A percentile compares a stretch with the other conserved stretches of the same genome.
Evolutionary conservation across 2,888 invertebrate species (phyloP).

Genomic region (Drosophila niveifrons): DNA sequence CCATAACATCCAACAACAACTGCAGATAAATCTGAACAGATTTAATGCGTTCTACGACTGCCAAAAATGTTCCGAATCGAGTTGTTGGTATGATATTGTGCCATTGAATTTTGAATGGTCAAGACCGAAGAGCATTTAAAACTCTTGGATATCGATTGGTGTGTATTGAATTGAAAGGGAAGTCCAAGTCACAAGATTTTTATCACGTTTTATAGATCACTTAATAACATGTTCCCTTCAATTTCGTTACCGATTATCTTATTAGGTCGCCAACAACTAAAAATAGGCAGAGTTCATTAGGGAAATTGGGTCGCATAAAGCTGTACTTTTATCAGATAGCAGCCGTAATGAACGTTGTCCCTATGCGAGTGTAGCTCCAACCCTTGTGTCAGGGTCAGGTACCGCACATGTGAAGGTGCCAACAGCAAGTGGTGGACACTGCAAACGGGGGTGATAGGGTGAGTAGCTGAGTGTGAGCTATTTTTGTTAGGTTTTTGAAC

Average conservation of each 20-base stretch:
- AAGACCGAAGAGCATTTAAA: no score
- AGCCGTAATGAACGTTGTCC: slow-evolving; percentile 24
- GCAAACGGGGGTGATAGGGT: slow-evolving; percentile 37
- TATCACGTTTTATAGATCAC: not conserved
- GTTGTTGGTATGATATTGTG: not conserved
- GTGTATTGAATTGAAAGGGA: no score
- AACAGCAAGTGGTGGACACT: slow-evolving; percentile 9
- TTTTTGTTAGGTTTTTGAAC: slow-evolving; percentile 62
- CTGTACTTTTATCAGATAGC: slow-evolving; percentile 19
- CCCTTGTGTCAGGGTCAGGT: slow-evolving; percentile 25
- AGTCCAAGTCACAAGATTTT: not conserved
- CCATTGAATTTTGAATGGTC: no score
- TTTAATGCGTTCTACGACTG: not conserved
- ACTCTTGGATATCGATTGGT: no score
- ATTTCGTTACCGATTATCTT: not conserved
- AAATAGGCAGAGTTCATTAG: slow-evolving; percentile 3
- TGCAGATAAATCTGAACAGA: not conserved
- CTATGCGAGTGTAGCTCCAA: slow-evolving; percentile 29
- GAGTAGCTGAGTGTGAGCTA: slow-evolving; percentile 58
- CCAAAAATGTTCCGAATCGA: not conserved
- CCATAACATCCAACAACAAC: not conserved
- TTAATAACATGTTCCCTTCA: not conserved
- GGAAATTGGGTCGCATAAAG: slow-evolving; percentile 17
- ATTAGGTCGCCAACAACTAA: not conserved
- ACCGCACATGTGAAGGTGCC: slow-evolving; percentile 43